Conservation (phyloP, 2,797 vertebrate genomes). For the Sebastes hubbsi region DNA sequence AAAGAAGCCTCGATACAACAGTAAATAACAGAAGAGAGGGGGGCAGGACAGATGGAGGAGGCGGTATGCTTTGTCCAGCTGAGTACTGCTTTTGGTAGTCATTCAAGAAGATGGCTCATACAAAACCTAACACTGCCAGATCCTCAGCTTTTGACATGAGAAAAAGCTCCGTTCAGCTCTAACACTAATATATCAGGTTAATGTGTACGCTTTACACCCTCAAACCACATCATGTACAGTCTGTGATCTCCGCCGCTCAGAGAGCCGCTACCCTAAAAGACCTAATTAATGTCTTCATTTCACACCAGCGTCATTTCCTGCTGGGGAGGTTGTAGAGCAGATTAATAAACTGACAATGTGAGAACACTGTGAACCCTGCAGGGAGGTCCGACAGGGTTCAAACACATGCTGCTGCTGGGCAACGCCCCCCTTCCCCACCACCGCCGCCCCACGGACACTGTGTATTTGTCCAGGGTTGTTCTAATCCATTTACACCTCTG, state of each 20-base stretch:
- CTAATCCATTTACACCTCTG: constrained; percentile 9
- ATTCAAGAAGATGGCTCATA: constrained; percentile 69
- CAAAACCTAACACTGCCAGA: constrained; percentile 43
- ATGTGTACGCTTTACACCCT: not conserved
- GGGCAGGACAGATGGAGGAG: constrained; percentile 71
- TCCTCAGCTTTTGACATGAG: constrained; percentile 40
- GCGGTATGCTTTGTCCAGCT: constrained; percentile 61
- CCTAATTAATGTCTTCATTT: constrained; percentile 52
- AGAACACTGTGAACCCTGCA: constrained; percentile 28
- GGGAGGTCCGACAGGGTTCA: constrained; percentile 9
- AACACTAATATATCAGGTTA: constrained; percentile 4
- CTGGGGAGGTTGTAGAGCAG: constrained; percentile 18
- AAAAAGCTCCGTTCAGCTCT: constrained; percentile 12
- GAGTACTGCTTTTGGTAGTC: constrained; percentile 63
- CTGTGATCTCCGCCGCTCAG: not conserved
- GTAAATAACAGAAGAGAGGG: constrained; percentile 59
- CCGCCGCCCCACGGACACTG: not conserved
- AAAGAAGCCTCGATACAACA: constrained; percentile 45
- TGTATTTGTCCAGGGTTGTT: constrained; percentile 13
- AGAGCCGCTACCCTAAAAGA: not conserved
- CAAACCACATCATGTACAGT: not conserved
- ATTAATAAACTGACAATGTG: constrained; percentile 48
- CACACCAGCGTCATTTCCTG: constrained; percentile 41
- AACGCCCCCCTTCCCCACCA: not conserved
- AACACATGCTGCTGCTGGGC: constrained; percentile 4